Percentiles rank a stretch among this genome's conserved stretches.
phyloP scores from a whole-genome alignment of 2,797 vertebrate species.

The Vultur gryphus region DNA sequence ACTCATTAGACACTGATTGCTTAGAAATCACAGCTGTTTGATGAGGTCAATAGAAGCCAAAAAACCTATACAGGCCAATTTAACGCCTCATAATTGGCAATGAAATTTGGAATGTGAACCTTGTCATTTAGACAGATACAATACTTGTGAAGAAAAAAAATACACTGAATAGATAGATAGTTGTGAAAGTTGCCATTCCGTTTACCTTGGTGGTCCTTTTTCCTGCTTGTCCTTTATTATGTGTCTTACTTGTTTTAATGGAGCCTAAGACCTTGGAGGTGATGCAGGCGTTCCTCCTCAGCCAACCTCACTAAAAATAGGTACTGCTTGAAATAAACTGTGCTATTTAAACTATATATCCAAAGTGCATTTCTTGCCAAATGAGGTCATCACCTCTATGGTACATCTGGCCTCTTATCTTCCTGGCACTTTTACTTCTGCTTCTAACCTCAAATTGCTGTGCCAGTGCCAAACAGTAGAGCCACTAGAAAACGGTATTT shows the following conservation, averaged over 20 bases:
- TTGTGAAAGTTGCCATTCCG: background rate
- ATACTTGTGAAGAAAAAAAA: background rate
- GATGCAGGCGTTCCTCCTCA: background rate
- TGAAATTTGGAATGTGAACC: constrained; percentile 4
- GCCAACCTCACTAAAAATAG: background rate
- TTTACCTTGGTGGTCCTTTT: background rate
- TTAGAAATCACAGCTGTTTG: constrained; percentile 64
- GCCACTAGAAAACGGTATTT: constrained; percentile 11
- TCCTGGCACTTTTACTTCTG: constrained; percentile 25
- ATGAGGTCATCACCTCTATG: constrained; percentile 18
- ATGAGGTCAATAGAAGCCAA: constrained; percentile 55
- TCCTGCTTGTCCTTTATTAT: background rate
- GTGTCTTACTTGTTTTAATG: background rate
- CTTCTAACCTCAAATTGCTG: constrained; percentile 24
- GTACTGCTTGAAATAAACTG: background rate
- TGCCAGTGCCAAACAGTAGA: background rate
- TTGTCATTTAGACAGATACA: background rate
- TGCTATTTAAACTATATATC: background rate
- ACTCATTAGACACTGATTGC: constrained; percentile 53
- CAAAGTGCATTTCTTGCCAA: background rate
- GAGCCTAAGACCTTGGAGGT: background rate
- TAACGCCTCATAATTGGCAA: constrained; percentile 40
- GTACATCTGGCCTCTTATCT: constrained; percentile 43
- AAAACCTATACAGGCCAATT: constrained; percentile 52
- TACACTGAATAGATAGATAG: background rate